Percentiles rank a stretch among this genome's conserved stretches.
Conservation (phyloP, 1,140 invertebrate species). For the Yoshiicerus persimilis region DNA sequence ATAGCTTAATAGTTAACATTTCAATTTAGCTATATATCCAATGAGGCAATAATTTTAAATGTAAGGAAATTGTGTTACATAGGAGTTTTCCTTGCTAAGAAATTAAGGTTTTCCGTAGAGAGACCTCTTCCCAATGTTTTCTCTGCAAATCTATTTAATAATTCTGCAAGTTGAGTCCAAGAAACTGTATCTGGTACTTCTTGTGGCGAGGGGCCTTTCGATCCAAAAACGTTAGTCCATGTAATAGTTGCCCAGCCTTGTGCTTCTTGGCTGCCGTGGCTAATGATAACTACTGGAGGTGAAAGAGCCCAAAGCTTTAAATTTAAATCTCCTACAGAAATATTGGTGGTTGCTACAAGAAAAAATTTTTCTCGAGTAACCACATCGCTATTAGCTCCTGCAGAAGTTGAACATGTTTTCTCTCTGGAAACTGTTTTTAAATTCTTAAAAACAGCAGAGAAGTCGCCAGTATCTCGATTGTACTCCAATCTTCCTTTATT, state of each 20-base stretch:
- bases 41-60: neutral
- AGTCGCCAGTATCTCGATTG: neutral
- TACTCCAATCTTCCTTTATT: neutral
- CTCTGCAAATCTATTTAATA: neutral
- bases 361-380: neutral
- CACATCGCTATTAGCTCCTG: neutral
- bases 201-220: neutral
- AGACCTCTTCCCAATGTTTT: neutral
- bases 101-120: neutral
- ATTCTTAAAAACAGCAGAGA: neutral
- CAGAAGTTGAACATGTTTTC: neutral
- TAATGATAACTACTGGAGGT: neutral
- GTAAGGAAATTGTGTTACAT: neutral
- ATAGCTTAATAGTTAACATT: neutral
- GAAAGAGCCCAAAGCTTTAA: neutral
- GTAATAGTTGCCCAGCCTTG: neutral
- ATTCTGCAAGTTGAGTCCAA: neutral
- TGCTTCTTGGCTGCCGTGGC: neutral
- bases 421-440: neutral
- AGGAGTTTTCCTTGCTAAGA: neutral
- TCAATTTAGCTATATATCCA: neutral
- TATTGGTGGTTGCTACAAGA: neutral
- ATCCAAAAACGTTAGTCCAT: neutral
- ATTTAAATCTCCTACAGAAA: neutral
- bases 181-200: neutral